Evolutionary conservation across 2,888 invertebrate species (phyloP), one percentile per base, ranked within the genome.

Genomic region (Saturnia japonica): DNA sequence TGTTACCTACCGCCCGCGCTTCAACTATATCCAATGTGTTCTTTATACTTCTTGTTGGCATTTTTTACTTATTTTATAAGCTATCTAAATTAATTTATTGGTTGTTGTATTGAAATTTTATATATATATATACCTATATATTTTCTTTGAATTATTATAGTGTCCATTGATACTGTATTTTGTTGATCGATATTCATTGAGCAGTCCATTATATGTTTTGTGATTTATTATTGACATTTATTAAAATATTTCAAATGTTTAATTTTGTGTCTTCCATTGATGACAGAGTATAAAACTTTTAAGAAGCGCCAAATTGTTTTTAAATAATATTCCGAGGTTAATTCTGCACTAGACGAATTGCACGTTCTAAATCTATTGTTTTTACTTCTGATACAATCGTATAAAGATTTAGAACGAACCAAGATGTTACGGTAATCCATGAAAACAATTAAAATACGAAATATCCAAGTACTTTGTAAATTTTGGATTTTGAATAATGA

Each of bases 31-130:
- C 80, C 90, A 85, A 93, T 94, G 94, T 94, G 93, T 94, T 93
- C 93, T 91, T 84, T 89, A 89, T 92, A 93, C 91, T 93, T 93
- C 93, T 94, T 94, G 94, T 94, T 94, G 94, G 94, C 92, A 91
- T 93, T 93, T 86, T 84, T 92, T 93, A 93, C 93, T 93, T 94
- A 93, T 93, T 93, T 93, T 93, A 91, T 94, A 93, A 93, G 94
- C 88, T 88, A 88, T 81, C 88, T 91, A 94, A 94, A 94, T 94
- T 94, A 94, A 93, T 93, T 94, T 94, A 94, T 93, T 93, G 94
- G 94, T 94, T 94, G 92, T 94, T 94, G 88, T 88, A 92, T 92
- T 93, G 85, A 93, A 90, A 90, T 89, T 89, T 89, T 90, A 89
- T 90, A 85, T 87, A 84, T 86, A 87, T 40, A 64, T 57, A 25